Evolutionary conservation across 2,888 invertebrate species (phyloP).

Genomic region (Andrena minutula): DNA sequence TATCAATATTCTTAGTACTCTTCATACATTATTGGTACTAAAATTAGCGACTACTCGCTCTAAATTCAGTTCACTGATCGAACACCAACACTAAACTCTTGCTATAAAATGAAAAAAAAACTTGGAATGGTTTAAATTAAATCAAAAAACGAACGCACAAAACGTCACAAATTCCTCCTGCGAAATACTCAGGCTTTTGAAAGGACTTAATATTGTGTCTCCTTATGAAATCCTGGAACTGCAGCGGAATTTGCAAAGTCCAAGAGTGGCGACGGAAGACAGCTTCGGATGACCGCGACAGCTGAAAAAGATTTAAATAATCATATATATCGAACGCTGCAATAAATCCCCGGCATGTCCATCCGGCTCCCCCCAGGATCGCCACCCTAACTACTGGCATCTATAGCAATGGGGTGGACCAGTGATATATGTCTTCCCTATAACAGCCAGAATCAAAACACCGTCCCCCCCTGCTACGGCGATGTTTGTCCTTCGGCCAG

Average conservation of each 20-base stretch:
- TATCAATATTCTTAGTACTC: too few relatives aligned
- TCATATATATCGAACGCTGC: constrained; percentile 76
- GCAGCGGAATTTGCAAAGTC: background rate
- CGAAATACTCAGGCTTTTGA: too few relatives aligned
- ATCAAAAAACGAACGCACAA: too few relatives aligned
- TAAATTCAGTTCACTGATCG: too few relatives aligned
- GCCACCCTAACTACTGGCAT: constrained; percentile 79
- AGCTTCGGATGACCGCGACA: constrained; percentile 46
- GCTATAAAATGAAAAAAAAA: too few relatives aligned
- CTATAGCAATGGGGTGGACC: constrained; percentile 77
- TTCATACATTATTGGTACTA: too few relatives aligned
- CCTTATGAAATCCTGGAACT: background rate
- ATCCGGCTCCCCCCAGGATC: constrained; percentile 69
- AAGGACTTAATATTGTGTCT: too few relatives aligned
- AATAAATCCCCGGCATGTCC: constrained; percentile 80
- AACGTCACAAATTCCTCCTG: too few relatives aligned
- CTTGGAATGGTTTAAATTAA: too few relatives aligned
- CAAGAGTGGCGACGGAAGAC: background rate
- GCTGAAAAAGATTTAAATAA: constrained; percentile 78
- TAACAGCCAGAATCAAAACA: constrained; percentile 84
- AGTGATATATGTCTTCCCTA: constrained; percentile 83
- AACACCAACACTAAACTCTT: too few relatives aligned
- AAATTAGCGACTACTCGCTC: too few relatives aligned
- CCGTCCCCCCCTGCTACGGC: constrained; percentile 68
- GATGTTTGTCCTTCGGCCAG: constrained; percentile 74